Base-by-base conservation (phyloP, 2,888 invertebrate species). In the Tipula helvola region DNA sequence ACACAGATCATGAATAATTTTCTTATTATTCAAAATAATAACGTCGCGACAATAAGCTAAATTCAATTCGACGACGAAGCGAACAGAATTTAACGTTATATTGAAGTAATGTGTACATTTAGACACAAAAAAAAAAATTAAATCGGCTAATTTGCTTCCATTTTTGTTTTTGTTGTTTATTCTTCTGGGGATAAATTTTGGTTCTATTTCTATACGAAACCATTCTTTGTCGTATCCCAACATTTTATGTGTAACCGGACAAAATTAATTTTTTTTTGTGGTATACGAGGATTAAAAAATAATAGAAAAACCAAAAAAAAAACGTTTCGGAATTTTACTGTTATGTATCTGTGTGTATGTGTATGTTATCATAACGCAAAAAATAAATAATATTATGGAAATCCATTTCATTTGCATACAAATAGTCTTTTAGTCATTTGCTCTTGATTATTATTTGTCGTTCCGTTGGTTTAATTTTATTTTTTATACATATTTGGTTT, bases 381-480 rank as follows among this genome's bases (percentile, higher is more conserved):
- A 71, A 71, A 71, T 71, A 71, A 71, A 71, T 71, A 71, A 71
- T 71, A 71, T 71, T 71, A 71, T 71, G 71, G 71, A 71, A 71
- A 71, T 71, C 71, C 71, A 71, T 71, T 71, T 71, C 71, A 71
- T 71, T 71, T 71, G 71, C 71, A 71, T 71, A 71, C 71, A 71
- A 71, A 71, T 71, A 3, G 71, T 28, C 7, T 71, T 71, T 71
- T 71, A 28, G 71, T 28, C 71, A 71, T 71, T 71, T 71, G 71
- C 12, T 71, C 71, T 71, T 71, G 71, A 71, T 71, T 71, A 28
- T 39, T 39, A 7, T 71, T 71, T 28, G 71, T 71, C 71, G 71
- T 71, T 71, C 10, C 28, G 71, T 71, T 71, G 18, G 10, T 71
- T 71, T 71, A 28, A 28, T 71, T 57, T 57, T 57, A 16, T 57